Evolutionary conservation across 2,797 vertebrate species (phyloP).

Genomic region (Microctenopoma stevenorrisi): DNA sequence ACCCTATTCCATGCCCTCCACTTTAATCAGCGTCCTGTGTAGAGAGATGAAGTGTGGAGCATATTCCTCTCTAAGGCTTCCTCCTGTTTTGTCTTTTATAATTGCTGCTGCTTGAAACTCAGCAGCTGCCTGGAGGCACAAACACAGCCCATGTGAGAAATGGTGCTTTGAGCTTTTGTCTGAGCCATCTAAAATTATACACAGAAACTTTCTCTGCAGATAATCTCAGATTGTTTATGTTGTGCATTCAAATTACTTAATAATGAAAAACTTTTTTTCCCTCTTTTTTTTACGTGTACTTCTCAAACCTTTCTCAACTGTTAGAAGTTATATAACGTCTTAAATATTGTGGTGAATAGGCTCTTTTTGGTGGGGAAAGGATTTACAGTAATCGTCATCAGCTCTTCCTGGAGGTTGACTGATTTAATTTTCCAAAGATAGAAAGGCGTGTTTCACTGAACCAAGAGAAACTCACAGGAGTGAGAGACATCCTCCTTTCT

Average conservation of each 20-base stretch:
- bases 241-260: conserved; percentile 13
- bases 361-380: neutral
- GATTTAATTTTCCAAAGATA: conserved; percentile 29
- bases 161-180: conserved; percentile 4
- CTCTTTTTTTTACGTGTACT: too few relatives aligned
- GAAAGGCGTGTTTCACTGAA: conserved; percentile 12
- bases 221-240: conserved; percentile 6
- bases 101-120: conserved; percentile 45
- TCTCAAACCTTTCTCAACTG: neutral
- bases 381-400: neutral
- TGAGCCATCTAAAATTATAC: conserved; percentile 20
- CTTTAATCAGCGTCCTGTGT: conserved; percentile 4
- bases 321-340: neutral
- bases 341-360: neutral
- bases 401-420: conserved; percentile 11
- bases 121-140: conserved; percentile 25
- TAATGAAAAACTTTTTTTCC: neutral
- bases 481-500: conserved; percentile 14
- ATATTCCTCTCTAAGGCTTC: conserved; percentile 25
- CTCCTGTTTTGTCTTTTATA: conserved; percentile 23
- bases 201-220: conserved; percentile 1
- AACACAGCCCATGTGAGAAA: conserved; percentile 22
- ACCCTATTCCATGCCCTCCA: too few relatives aligned
- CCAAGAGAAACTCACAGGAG: conserved; percentile 2
- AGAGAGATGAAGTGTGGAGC: conserved; percentile 4